Evolutionary conservation across 92 coral and sea anemone species (phyloP), one percentile per base, ranked within the genome.

Genomic region (Bergia puertoricense): DNA sequence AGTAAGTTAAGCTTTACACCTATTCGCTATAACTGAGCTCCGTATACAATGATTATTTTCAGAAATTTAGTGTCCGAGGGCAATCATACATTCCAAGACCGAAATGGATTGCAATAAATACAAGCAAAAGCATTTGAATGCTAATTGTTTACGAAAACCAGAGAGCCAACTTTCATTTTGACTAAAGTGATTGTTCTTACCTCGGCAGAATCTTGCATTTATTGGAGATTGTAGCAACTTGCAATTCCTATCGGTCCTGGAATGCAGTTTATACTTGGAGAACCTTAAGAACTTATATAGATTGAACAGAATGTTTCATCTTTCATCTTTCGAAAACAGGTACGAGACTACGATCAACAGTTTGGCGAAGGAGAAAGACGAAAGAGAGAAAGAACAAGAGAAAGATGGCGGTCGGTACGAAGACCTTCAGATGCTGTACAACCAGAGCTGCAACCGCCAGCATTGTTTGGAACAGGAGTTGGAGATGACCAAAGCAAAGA

Each of bases 311-410:
- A 30, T 30, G 30, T 30, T 30, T 1, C 59, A 13, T 54, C 16
- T 81, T 81, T 3, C 37, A 40, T 62, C 38, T 57, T 81, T 56
- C 38, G 45, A 18, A 39, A 66, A 57, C 51, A 81, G 85, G 72
- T 59, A 81, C 74, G 85, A 81, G 45, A 40, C 14, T 41, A 40
- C 42, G 38, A 66, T 57, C 42, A 81, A 62, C 23, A 59, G 85
- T 39, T 6, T 81, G 50, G 42, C 48, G 13, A 81, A 81, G 30
- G 74, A 81, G 16, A 59, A 66, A 13, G 85, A 38, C 13, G 85
- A 81, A 41, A 57, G 59, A 22, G 50, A 39, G 4, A 57, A 57
- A 16, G 85, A 81, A 40, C 85, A 81, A 57, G 85, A 38, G 36
- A 11, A 16, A 41, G 73, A 81, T 40, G 85, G 54, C n/a, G 23